Percentiles rank a stretch among this genome's conserved stretches.
phyloP scores from a whole-genome alignment of 2,888 invertebrate genomes.

The Lasioglossum vierecki region DNA sequence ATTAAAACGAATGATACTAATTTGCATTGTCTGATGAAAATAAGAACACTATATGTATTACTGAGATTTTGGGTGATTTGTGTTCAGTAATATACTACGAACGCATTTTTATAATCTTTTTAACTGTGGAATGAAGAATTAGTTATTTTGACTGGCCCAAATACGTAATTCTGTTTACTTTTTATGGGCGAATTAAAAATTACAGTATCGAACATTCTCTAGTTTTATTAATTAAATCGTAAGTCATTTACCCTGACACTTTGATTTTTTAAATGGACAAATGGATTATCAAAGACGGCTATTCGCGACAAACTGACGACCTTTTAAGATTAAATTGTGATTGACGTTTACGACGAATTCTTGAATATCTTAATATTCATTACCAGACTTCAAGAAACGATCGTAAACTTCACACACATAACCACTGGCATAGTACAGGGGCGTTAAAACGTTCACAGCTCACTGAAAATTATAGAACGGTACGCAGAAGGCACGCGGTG shows the following conservation, averaged over 20 bases:
- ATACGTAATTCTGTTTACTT: neutral
- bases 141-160: neutral
- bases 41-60: neutral
- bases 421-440: constrained; percentile 6
- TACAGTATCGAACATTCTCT: neutral
- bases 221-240: neutral
- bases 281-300: neutral
- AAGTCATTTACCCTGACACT: neutral
- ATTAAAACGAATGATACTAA: neutral
- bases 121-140: neutral
- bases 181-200: neutral
- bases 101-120: neutral
- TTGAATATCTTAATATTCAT: neutral
- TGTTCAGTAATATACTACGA: neutral
- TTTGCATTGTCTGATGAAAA: neutral
- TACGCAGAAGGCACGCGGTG: constrained; percentile 20
- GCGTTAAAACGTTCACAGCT: constrained; percentile 30
- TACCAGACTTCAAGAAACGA: neutral
- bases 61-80: neutral
- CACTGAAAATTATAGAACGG: constrained; percentile 42
- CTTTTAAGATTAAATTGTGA: neutral
- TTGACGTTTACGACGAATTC: neutral
- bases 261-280: neutral
- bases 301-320: neutral
- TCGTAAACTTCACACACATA: constrained; percentile 40